Evolutionary conservation across 2,113 vertebrate genomes (phyloP).

Genomic region (Butastur rufipennis): DNA sequence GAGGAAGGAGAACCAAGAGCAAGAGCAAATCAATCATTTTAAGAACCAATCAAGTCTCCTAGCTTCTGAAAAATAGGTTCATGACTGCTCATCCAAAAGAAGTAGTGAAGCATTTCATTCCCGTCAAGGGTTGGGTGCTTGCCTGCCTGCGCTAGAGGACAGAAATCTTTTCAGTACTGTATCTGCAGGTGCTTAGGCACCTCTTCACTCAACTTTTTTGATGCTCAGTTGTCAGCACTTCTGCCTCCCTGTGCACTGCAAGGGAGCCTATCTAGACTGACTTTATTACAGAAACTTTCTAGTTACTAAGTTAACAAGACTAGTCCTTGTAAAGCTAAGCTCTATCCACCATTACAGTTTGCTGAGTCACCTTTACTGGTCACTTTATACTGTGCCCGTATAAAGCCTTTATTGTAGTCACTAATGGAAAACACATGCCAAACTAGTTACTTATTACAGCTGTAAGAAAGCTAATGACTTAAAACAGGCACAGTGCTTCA

Average conservation of each 20-base stretch:
- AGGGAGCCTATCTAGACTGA: neutral
- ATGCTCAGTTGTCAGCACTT: neutral
- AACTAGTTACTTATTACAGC: conserved; percentile 38
- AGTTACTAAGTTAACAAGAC: neutral
- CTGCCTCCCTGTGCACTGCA: neutral
- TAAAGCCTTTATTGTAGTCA: conserved; percentile 56
- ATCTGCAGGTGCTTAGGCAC: neutral
- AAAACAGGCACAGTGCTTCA: conserved; percentile 44
- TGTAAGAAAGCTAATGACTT: conserved; percentile 60
- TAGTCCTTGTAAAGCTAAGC: neutral
- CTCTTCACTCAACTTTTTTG: neutral
- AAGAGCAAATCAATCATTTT: neutral
- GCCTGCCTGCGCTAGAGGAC: neutral
- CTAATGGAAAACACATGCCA: conserved; percentile 67
- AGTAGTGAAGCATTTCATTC: neutral
- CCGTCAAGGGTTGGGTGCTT: neutral
- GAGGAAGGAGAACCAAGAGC: neutral
- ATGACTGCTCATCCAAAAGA: neutral
- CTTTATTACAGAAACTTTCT: neutral
- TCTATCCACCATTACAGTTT: neutral
- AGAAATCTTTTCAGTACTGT: neutral
- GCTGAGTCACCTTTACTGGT: neutral
- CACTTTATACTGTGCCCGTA: neutral
- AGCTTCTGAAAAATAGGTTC: neutral
- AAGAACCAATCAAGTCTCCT: neutral